phyloP scores from a whole-genome alignment of 2,113 vertebrate species.

The Thalassoma bifasciatum region DNA sequence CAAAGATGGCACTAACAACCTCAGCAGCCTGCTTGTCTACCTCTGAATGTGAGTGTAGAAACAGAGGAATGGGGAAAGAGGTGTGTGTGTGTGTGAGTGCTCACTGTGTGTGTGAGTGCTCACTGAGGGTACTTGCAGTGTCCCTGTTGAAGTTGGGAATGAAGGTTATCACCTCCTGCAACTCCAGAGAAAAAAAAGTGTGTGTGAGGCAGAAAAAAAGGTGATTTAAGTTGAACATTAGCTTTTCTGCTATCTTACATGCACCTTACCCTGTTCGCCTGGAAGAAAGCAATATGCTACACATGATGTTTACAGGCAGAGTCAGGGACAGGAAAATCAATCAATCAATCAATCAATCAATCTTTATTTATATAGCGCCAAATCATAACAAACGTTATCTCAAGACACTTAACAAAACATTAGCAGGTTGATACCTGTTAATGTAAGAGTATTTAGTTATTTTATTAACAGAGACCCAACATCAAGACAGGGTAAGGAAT shows the following conservation, averaged over 20 bases:
- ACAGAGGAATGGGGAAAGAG: too few relatives aligned
- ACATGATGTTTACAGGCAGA: not conserved
- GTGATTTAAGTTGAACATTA: constrained; percentile 31
- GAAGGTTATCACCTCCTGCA: constrained; percentile 14
- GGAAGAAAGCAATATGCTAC: not conserved
- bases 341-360: too few relatives aligned
- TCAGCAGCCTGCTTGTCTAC: constrained; percentile 21
- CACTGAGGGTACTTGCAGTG: not conserved
- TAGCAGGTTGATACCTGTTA: too few relatives aligned
- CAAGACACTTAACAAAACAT: too few relatives aligned
- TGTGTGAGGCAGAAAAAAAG: constrained; percentile 1
- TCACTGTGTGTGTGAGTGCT: constrained; percentile 18
- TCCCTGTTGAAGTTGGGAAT: not conserved
- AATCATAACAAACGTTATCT: too few relatives aligned
- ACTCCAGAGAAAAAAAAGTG: not conserved
- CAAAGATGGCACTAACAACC: not conserved
- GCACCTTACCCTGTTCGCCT: not conserved
- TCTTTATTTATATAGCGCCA: too few relatives aligned
- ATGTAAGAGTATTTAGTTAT: too few relatives aligned
- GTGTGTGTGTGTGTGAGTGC: constrained; percentile 25
- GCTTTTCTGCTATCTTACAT: not conserved
- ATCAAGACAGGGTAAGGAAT: too few relatives aligned
- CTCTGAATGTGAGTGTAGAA: too few relatives aligned
- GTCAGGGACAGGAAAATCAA: not conserved
- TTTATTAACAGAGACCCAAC: too few relatives aligned